These are phyloP conservation scores for Ennomos fuscantarius DNA, from an alignment of 2,888 invertebrate genomes.

Conservation along the genomic window DNA sequence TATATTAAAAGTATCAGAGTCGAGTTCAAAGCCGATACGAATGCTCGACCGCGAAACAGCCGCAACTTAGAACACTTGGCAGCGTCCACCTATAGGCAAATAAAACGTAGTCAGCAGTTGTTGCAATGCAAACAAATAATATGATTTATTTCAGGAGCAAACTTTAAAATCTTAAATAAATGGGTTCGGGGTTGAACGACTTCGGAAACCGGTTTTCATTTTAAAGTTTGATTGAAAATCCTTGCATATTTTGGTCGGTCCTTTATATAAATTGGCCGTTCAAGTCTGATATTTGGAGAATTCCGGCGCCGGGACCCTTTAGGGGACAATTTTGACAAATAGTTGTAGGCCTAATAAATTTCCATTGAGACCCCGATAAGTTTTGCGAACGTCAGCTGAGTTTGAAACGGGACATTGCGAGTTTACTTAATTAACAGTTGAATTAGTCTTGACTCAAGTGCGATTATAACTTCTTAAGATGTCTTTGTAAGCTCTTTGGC, in stretches of 20 bases:
- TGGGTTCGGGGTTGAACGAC: constrained; percentile 21
- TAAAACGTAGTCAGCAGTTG: constrained; percentile 77
- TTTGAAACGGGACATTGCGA: constrained; percentile 73
- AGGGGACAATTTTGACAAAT: constrained; percentile 81
- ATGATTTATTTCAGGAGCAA: constrained; percentile 36
- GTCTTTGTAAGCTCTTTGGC: constrained; percentile 56
- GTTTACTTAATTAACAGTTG: constrained; percentile 80
- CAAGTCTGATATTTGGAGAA: constrained; percentile 71
- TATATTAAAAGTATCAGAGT: constrained; percentile 74
- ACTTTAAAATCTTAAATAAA: constrained; percentile 27
- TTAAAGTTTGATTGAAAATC: constrained; percentile 49
- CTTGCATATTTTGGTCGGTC: constrained; percentile 53
- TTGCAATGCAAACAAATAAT: constrained; percentile 41
- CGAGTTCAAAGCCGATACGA: constrained; percentile 73
- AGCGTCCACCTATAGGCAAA: constrained; percentile 73
- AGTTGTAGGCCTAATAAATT: constrained; percentile 81
- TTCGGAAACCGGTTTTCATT: constrained; percentile 35
- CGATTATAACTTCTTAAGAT: constrained; percentile 75
- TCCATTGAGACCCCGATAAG: constrained; percentile 79
- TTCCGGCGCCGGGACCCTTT: constrained; percentile 64
- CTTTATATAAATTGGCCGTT: constrained; percentile 71
- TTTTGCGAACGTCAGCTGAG: constrained; percentile 67
- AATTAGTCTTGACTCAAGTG: constrained; percentile 76
- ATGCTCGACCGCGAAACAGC: constrained; percentile 74
- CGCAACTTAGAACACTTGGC: constrained; percentile 69